Conservation (phyloP, 2,113 vertebrate genomes). For the Fregetta grallaria region DNA sequence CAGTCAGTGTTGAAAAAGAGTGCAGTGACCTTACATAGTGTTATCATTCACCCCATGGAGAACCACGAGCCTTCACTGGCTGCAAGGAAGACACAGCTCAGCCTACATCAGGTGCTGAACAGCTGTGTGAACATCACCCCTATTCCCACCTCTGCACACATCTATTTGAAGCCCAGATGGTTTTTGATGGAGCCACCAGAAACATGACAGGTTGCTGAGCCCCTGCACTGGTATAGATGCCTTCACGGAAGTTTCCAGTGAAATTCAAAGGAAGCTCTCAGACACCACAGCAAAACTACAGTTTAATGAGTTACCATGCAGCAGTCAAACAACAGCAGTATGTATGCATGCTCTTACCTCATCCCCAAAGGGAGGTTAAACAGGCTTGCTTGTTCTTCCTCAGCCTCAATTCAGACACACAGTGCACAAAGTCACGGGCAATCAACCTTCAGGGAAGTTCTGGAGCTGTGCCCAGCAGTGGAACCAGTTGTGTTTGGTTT, state of each 20-base stretch:
- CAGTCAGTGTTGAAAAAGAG: not conserved
- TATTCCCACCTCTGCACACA: not conserved
- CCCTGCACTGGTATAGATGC: not conserved
- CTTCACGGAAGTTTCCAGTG: conserved; percentile 19
- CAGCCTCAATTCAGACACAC: not conserved
- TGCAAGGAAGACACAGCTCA: not conserved
- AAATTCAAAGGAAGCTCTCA: not conserved
- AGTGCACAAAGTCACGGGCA: not conserved
- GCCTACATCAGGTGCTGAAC: not conserved
- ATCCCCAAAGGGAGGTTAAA: not conserved
- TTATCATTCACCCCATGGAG: not conserved
- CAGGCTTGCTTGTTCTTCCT: not conserved
- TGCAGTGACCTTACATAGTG: not conserved
- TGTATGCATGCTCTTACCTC: not conserved
- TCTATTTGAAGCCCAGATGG: not conserved
- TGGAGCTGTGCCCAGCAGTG: not conserved
- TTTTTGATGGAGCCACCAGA: not conserved
- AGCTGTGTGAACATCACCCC: not conserved
- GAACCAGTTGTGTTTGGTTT: not conserved
- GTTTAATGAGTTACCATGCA: conserved; percentile 30
- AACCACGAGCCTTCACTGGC: not conserved
- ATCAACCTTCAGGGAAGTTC: not conserved
- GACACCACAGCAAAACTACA: not conserved
- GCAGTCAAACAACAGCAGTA: not conserved
- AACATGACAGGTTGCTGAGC: rapidly evolving